Percentiles rank a stretch among this genome's conserved stretches.
Conservation (phyloP, 1,140 invertebrate species). For the Matsumurasca onukii region DNA sequence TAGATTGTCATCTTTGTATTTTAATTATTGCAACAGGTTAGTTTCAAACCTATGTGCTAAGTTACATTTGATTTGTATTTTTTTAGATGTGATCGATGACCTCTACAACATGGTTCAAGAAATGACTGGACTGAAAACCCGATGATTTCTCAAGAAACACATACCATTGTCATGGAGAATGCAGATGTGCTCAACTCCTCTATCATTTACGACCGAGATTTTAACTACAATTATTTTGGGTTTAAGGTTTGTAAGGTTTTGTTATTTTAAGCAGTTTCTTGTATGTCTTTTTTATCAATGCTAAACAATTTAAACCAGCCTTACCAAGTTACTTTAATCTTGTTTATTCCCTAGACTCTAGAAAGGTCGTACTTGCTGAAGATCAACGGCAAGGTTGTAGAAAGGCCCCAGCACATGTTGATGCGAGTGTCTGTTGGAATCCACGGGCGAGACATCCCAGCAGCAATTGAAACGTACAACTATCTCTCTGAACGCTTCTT, state of each 20-base stretch:
- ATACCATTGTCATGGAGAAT: slow-evolving; percentile 84
- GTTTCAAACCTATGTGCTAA: not conserved
- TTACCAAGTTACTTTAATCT: too few relatives aligned
- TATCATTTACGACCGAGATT: slow-evolving; percentile 97
- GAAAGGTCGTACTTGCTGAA: slow-evolving; percentile 95
- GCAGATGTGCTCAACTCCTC: slow-evolving; percentile 90
- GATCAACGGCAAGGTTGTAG: slow-evolving; percentile 91
- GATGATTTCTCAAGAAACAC: slow-evolving; percentile 84
- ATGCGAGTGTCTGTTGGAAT: slow-evolving; percentile 98
- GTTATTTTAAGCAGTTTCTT: not conserved
- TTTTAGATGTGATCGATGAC: slow-evolving; percentile 87
- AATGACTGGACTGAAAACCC: slow-evolving; percentile 69
- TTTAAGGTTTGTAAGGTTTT: slow-evolving; percentile 79
- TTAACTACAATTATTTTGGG: slow-evolving; percentile 97
- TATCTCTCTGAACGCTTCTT: slow-evolving; percentile 94
- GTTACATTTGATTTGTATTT: slow-evolving; percentile 41
- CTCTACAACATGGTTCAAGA: slow-evolving; percentile 77
- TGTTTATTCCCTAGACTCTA: too few relatives aligned
- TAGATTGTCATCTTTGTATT: not conserved
- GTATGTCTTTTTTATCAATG: not conserved
- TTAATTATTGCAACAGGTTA: not conserved
- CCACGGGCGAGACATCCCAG: slow-evolving; percentile 91
- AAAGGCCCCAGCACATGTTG: slow-evolving; percentile 97
- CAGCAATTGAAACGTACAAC: slow-evolving; percentile 96
- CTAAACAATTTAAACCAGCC: not conserved